A percentile compares a stretch with the other conserved stretches of the same genome.
phyloP scores from a whole-genome alignment of 2,113 vertebrate species.

The Oncorhynchus nerka region DNA sequence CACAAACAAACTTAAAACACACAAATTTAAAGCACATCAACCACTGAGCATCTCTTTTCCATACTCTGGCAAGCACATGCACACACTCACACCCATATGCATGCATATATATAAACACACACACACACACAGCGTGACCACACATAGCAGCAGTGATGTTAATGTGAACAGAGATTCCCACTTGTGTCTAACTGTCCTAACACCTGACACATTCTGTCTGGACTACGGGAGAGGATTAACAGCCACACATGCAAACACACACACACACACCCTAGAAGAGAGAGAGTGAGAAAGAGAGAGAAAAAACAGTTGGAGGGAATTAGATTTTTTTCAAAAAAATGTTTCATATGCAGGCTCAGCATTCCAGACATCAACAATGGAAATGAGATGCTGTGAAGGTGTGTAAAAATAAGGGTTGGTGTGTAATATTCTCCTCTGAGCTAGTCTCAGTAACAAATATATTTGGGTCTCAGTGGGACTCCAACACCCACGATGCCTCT shows the following conservation, averaged over 20 bases:
- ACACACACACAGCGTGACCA: conserved; percentile 37
- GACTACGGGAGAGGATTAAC: conserved; percentile 2
- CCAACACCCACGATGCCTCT: conserved; percentile 52
- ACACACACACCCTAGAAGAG: too few relatives aligned
- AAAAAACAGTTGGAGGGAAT: too few relatives aligned
- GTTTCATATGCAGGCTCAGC: background rate
- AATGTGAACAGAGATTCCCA: too few relatives aligned
- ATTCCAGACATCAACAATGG: background rate
- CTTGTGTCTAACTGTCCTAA: too few relatives aligned
- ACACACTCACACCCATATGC: background rate
- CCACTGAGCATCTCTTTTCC: too few relatives aligned
- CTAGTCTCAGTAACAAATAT: conserved; percentile 53
- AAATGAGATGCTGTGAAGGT: conserved; percentile 7
- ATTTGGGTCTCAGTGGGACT: conserved; percentile 60
- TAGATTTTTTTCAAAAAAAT: too few relatives aligned
- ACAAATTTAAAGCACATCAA: background rate
- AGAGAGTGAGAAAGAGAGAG: too few relatives aligned
- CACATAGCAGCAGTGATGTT: conserved; percentile 33
- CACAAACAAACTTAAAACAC: too few relatives aligned
- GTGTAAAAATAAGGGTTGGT: conserved; percentile 5
- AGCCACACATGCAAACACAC: background rate
- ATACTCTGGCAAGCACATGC: background rate
- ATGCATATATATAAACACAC: background rate
- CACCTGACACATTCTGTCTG: background rate
- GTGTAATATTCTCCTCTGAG: conserved; percentile 48